Evolutionary conservation across 2,888 invertebrate genomes (phyloP).

Genomic region (Drosophila birchii): DNA sequence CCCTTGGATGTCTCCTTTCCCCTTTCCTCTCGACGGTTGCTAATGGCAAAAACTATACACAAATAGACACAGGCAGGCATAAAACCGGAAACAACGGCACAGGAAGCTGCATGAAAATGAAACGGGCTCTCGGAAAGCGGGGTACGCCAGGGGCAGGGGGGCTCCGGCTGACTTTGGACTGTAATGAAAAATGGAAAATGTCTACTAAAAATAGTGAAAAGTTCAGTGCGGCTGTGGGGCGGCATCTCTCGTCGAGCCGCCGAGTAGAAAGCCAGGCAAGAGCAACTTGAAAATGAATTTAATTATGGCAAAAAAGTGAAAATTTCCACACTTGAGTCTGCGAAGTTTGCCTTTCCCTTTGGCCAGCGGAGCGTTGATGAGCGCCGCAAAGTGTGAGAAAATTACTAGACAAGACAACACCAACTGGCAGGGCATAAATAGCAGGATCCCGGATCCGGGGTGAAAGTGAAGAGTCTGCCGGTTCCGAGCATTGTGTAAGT

Average conservation of each 20-base stretch:
- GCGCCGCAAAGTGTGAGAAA: constrained; percentile 66
- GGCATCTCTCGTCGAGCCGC: constrained; percentile 41
- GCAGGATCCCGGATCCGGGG: constrained; percentile 25
- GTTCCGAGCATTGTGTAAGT: constrained; percentile 35
- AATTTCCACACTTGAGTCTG: constrained; percentile 81
- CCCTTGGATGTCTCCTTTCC: constrained; percentile 17
- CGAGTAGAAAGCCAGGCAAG: constrained; percentile 43
- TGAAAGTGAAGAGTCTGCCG: constrained; percentile 55
- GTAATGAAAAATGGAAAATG: constrained; percentile 73
- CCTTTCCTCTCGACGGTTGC: constrained; percentile 51
- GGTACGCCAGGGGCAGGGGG: not conserved
- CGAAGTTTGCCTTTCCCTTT: constrained; percentile 66
- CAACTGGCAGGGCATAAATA: constrained; percentile 61
- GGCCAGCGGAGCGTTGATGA: constrained; percentile 58
- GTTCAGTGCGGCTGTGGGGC: constrained; percentile 33
- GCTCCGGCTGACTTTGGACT: constrained; percentile 54
- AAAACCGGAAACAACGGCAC: constrained; percentile 76
- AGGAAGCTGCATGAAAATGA: constrained; percentile 79
- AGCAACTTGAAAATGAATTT: constrained; percentile 78
- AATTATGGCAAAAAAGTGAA: constrained; percentile 82
- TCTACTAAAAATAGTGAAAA: constrained; percentile 59
- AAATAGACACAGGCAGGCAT: constrained; percentile 68
- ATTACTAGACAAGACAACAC: constrained; percentile 73
- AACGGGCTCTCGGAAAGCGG: constrained; percentile 54
- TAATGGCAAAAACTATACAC: constrained; percentile 70